Percentiles rank a stretch among this genome's conserved stretches.
These are phyloP conservation scores for Odontothrips loti DNA, from an alignment of 2,888 invertebrate species.

Conservation along the genomic window DNA sequence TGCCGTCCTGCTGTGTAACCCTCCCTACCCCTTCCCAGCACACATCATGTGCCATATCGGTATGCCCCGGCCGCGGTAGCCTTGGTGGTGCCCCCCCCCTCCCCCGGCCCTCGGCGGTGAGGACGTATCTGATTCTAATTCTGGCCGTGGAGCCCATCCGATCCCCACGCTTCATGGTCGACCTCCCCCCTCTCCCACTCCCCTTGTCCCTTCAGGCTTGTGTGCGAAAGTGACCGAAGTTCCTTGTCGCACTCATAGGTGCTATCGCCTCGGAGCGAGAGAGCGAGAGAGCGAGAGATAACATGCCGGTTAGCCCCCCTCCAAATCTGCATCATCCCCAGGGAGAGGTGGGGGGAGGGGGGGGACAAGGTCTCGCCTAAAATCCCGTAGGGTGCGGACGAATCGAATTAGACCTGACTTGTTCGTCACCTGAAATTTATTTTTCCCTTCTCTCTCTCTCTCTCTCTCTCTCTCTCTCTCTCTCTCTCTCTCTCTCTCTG, in stretches of 20 bases:
- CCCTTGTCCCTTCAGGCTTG: no score
- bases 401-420: conserved; percentile 2
- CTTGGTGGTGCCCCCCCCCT: neutral
- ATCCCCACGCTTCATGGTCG: neutral
- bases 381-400: neutral
- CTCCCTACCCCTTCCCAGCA: neutral
- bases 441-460: no score
- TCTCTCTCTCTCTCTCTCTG: no score
- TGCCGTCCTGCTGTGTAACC: neutral
- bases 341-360: neutral
- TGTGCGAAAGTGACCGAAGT: no score
- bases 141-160: neutral
- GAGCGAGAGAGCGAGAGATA: neutral
- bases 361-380: no score
- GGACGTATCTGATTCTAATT: conserved; percentile 26
- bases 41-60: no score
- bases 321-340: neutral
- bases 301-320: neutral
- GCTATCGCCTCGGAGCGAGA: neutral
- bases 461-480: no score
- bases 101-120: neutral
- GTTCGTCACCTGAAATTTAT: neutral
- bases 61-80: no score
- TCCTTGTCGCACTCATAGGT: no score
- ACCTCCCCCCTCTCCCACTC: neutral